phyloP scores from a whole-genome alignment of 2,113 vertebrate genomes.

The Hemiscyllium ocellatum region DNA sequence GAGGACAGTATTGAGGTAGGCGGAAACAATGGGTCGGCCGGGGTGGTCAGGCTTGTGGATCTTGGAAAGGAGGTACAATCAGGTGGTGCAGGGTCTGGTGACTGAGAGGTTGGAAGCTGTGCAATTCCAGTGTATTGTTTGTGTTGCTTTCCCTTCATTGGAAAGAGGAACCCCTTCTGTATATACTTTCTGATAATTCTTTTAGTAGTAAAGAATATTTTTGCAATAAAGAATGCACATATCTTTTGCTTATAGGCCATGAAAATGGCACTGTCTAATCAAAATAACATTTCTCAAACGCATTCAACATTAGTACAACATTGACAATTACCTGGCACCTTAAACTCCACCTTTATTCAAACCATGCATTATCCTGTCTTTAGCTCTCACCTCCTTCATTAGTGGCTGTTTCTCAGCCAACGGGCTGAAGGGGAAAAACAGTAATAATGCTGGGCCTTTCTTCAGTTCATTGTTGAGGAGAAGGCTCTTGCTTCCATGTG shows the following conservation, averaged over 20 bases:
- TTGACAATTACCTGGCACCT: background rate
- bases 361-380: background rate
- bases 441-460: conserved; percentile 84
- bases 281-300: background rate
- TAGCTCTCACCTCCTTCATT: conserved; percentile 71
- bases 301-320: background rate
- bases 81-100: no score
- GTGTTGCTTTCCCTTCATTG: no score
- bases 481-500: conserved; percentile 82
- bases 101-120: no score
- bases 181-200: no score
- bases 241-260: background rate
- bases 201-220: no score
- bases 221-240: background rate
- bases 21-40: no score
- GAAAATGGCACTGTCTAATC: background rate
- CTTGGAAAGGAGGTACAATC: no score
- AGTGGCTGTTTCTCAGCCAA: conserved; percentile 61
- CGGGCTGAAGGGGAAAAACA: conserved; percentile 83
- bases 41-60: no score
- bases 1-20: no score
- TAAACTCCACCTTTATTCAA: background rate
- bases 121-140: no score
- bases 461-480: conserved; percentile 78
- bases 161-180: no score